These are phyloP conservation scores for Sebastes diaconus DNA, from an alignment of 2,797 vertebrate species.

Conservation along the genomic window DNA sequence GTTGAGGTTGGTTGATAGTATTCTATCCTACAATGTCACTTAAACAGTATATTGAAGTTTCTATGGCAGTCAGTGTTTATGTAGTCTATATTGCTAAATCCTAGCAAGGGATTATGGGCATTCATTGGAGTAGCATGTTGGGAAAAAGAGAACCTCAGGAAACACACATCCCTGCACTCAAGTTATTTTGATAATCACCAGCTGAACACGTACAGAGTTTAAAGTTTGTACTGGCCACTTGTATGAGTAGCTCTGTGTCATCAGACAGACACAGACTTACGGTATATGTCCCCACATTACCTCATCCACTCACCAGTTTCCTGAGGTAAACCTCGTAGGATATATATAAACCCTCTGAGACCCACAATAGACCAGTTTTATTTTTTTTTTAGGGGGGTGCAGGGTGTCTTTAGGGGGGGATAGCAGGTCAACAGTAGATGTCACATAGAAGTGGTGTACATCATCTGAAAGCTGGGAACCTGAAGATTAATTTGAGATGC, in stretches of 20 bases:
- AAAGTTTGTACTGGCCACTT: background rate
- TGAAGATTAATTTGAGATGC: too few species aligned
- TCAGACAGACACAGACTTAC: background rate
- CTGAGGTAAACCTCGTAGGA: background rate
- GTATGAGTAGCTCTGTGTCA: background rate
- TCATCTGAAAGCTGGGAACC: too few species aligned
- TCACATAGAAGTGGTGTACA: too few species aligned
- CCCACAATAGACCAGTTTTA: too few species aligned
- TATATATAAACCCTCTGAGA: too few species aligned
- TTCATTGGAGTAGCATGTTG: background rate
- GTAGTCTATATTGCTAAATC: fast-evolving
- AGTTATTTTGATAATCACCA: too few species aligned
- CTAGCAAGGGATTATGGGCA: background rate
- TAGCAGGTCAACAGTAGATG: too few species aligned
- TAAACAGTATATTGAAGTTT: background rate
- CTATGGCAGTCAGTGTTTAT: background rate
- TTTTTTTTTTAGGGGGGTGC: fast-evolving
- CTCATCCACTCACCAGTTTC: background rate
- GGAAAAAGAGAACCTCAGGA: background rate
- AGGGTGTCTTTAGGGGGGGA: fast-evolving
- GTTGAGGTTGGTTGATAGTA: background rate
- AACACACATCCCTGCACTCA: background rate
- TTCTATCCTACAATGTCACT: background rate
- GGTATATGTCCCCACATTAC: background rate
- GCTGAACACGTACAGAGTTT: background rate